These are phyloP conservation scores for Megastigmus dorsalis DNA, from an alignment of 2,888 invertebrate genomes.

Conservation along the genomic window DNA sequence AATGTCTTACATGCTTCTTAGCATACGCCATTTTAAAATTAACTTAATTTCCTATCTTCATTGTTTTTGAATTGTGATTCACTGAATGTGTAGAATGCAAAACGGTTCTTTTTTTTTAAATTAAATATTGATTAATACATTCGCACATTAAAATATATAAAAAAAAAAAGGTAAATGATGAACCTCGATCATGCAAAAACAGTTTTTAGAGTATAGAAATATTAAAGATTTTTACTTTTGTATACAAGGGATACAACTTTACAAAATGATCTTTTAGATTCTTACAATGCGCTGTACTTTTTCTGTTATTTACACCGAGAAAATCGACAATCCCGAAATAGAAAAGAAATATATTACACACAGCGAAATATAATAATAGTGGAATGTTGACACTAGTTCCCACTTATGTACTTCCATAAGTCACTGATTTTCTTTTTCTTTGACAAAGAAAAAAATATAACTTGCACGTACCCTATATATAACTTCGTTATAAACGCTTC, in stretches of 20 bases:
- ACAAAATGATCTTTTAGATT: slow-evolving; percentile 2
- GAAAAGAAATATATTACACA: slow-evolving; percentile 50
- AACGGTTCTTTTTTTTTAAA: no score
- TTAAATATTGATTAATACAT: no score
- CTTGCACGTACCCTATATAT: slow-evolving; percentile 46
- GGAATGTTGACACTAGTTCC: slow-evolving; percentile 44
- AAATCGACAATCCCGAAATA: slow-evolving; percentile 27
- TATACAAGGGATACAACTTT: slow-evolving; percentile 6
- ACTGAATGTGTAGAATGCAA: no score
- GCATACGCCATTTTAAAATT: not conserved
- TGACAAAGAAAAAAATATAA: slow-evolving; percentile 41
- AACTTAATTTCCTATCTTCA: not conserved
- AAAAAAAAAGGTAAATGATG: no score
- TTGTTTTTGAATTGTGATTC: slow-evolving; percentile 7
- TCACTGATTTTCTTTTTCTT: slow-evolving; percentile 24
- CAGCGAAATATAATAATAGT: slow-evolving; percentile 24
- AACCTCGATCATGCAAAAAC: slow-evolving; percentile 29
- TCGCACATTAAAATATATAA: not conserved
- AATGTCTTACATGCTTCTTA: not conserved
- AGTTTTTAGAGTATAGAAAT: not conserved
- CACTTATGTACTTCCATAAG: not conserved
- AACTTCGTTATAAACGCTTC: slow-evolving; percentile 33
- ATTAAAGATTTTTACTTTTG: slow-evolving; percentile 8
- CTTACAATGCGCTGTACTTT: not conserved
- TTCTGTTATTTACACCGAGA: slow-evolving; percentile 34